Percentiles rank a stretch among this genome's conserved stretches.
These are phyloP conservation scores for Augochlora pura DNA, from an alignment of 1,140 invertebrate genomes.

Conservation along the genomic window DNA sequence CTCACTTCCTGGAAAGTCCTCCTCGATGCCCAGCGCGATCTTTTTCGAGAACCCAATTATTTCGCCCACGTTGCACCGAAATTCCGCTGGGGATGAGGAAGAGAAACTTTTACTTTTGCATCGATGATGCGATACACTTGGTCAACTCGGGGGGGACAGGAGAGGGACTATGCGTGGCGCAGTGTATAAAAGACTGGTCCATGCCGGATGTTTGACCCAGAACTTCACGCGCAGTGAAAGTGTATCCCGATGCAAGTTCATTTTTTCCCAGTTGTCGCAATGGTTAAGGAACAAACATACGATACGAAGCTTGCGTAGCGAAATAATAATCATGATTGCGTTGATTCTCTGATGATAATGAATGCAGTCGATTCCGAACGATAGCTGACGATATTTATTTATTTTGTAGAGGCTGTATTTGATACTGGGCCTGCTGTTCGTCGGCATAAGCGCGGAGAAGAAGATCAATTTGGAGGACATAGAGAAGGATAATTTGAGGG, in stretches of 20 bases:
- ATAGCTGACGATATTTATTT: conserved; percentile 6
- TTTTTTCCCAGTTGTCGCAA: conserved; percentile 46
- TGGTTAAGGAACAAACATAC: conserved; percentile 52
- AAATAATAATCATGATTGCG: background rate
- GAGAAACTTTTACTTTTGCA: conserved; percentile 59
- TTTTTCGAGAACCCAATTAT: background rate
- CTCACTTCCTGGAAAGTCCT: too few species aligned
- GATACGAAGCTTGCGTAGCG: background rate
- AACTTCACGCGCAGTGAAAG: conserved; percentile 76
- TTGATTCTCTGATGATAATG: background rate
- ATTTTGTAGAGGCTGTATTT: conserved; percentile 57
- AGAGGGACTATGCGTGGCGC: conserved; percentile 23
- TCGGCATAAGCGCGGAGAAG: conserved; percentile 62
- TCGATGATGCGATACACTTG: conserved; percentile 64
- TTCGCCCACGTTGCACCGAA: background rate
- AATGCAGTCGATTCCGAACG: background rate
- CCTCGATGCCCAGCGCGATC: background rate
- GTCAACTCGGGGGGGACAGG: conserved; percentile 14
- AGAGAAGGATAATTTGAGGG: conserved; percentile 70
- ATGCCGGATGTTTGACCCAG: conserved; percentile 75
- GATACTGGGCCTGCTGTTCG: conserved; percentile 57
- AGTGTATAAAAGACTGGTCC: conserved; percentile 76
- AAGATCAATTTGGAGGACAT: conserved; percentile 75
- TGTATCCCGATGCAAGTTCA: conserved; percentile 58
- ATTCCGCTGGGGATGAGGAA: conserved; percentile 32